phyloP scores from a whole-genome alignment of 2,113 vertebrate species.

The Condylura cristata region DNA sequence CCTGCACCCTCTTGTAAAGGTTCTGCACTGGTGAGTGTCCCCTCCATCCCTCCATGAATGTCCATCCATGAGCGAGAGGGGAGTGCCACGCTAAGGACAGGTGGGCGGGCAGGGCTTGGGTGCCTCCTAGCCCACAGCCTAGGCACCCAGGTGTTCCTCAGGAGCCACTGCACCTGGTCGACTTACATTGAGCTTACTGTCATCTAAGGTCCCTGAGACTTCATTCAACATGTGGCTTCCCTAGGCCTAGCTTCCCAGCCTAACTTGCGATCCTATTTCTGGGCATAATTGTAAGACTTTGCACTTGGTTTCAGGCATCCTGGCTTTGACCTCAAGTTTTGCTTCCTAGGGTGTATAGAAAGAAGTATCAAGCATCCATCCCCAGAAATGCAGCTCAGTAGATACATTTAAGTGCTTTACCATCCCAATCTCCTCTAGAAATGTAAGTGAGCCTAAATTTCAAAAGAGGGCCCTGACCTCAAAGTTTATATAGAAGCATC shows the following conservation, averaged over 20 bases:
- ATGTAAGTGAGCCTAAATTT: neutral
- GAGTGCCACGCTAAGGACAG: neutral
- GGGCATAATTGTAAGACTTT: neutral
- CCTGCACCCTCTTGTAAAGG: neutral
- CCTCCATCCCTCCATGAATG: too few relatives aligned
- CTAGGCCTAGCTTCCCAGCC: neutral
- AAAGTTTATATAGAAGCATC: neutral
- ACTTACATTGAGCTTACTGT: neutral
- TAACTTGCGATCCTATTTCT: neutral
- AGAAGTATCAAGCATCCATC: neutral
- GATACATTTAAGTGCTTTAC: neutral
- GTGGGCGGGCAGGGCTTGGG: neutral
- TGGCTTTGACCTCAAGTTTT: neutral
- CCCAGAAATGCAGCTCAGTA: neutral
- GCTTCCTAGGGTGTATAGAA: neutral
- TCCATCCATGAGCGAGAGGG: neutral
- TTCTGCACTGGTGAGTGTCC: neutral
- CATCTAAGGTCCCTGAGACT: neutral
- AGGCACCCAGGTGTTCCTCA: neutral
- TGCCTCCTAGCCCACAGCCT: neutral
- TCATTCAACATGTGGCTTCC: neutral
- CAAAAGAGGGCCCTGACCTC: neutral
- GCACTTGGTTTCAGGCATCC: neutral
- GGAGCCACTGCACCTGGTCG: neutral
- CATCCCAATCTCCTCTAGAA: neutral